A percentile compares a stretch with the other conserved stretches of the same genome.
Conservation (phyloP, 1,140 invertebrate genomes). For the Grapholita molesta region DNA sequence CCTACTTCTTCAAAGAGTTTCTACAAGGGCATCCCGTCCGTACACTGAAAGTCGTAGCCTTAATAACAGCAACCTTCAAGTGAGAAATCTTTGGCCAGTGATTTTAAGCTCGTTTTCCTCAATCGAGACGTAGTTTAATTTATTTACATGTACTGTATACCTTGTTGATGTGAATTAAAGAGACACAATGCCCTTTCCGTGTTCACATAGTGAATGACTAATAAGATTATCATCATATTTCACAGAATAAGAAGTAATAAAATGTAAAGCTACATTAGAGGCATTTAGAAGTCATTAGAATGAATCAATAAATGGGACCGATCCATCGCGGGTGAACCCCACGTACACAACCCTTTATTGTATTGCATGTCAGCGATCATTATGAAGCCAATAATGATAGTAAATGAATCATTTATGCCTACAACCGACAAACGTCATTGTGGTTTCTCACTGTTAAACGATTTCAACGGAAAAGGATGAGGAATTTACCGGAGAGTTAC, state of each 20-base stretch:
- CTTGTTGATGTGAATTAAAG: too few species aligned
- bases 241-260: background rate
- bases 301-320: background rate
- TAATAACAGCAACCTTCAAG: background rate
- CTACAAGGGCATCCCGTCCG: background rate
- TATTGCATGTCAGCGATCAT: background rate
- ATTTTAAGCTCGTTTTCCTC: background rate
- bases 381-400: background rate
- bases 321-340: background rate
- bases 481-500: conserved; percentile 1
- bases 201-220: too few species aligned
- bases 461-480: background rate
- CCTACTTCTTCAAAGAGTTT: conserved; percentile 19
- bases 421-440: background rate
- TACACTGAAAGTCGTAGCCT: background rate
- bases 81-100: background rate
- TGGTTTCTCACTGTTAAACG: background rate
- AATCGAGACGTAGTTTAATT: background rate
- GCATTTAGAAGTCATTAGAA: background rate
- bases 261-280: background rate
- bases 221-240: too few species aligned
- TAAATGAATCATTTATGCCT: background rate
- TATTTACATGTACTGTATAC: too few species aligned
- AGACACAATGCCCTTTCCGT: too few species aligned
- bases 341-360: background rate